Evolutionary conservation across 2,113 vertebrate genomes (phyloP), one percentile per base, ranked within the genome.

Genomic region (Vimba vimba): DNA sequence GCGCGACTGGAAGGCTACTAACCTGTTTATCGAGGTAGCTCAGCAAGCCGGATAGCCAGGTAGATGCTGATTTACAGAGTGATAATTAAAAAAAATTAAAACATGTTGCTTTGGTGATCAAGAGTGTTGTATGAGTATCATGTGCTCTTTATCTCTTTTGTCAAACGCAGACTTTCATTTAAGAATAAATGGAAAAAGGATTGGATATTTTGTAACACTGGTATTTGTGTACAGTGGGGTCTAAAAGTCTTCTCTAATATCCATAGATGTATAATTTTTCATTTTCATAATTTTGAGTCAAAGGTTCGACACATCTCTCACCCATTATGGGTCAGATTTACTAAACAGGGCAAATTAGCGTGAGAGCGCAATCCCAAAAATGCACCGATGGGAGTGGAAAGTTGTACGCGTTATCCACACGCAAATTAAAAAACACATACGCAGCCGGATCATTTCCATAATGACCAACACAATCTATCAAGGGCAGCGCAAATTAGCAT

Each of bases 21-120:
- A 80, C 78, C 82, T 69, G 80, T 79, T 89, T 55, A 52, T 45
- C 60, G 79, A 87, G 88, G 88, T 89, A 89, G 88, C 85, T 89
- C 82, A 85, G 88, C 83, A 85, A 89, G 64, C 78, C 79, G 77
- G 55, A 82, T 33, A 79, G 64, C 50, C 23, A 76, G 83, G 73
- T 82, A 82, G 62, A 85, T 77, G 76, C 86, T 80, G 62, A 68
- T 76, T 57, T 68, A 86, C 80, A 83, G 60, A 57, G 64, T 80
- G 79, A 76, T 64, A 76, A 68, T n/a, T 78, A 8, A 8, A 43
- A 43, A 9, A 10, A 43, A 43, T 27, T 59, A 79, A 76, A 12
- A 30, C 30, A 9, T 6, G 23, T 59, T 68, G 68, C 85, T 87
- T 82, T 89, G 88, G 82, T 89, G 43, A 59, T 71, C 62, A 62